Evolutionary conservation across 2,113 vertebrate species (phyloP), one percentile per base, ranked within the genome.

Genomic region (Nymphicus hollandicus): DNA sequence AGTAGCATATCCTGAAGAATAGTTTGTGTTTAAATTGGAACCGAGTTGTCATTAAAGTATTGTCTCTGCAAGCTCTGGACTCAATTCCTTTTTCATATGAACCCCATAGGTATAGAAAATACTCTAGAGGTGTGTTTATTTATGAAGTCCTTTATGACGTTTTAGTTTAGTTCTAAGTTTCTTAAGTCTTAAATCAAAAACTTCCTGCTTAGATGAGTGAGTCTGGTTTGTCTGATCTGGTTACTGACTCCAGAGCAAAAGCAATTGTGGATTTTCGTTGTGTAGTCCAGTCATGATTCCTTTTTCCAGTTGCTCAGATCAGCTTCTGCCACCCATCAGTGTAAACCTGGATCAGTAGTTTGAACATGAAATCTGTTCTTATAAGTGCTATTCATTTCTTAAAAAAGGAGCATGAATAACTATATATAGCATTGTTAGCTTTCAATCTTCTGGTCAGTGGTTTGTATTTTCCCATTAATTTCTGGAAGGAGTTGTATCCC

Each of bases 21-120:
- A 71, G 71, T 81, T 78, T 85, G 60, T 96, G 77, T 94, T 90
- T 86, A 53, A 94, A 44, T 70, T 93, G 89, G 84, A 94, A 63
- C 71, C 71, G 73, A 93, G 66, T 58, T 86, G 81, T 74, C 4
- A 3, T 37, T 41, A 2, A 33, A 66, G 37, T 33, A 74, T 20
- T 52, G 9, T 35, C 11, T 79, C 22, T 90, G 56, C 41, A 69
- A 50, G 56, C 29, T 95, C 37, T 31, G 28, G 6, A 52, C 61
- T 93, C 29, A 69, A 33, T 22, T 73, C 46, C 10, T 44, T 84
- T 81, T 79, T 39, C 29, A 11, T 53, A 18, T 3, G 19, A 71
- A 79, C n/a, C 11, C 60, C 6, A 2, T 5, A 56, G 17, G 18
- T 69, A 13, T 55, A 63, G 69, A 80, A 83, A 61, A 25, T 33